phyloP scores from a whole-genome alignment of 2,797 vertebrate genomes.

The Benthosema pterotum region DNA sequence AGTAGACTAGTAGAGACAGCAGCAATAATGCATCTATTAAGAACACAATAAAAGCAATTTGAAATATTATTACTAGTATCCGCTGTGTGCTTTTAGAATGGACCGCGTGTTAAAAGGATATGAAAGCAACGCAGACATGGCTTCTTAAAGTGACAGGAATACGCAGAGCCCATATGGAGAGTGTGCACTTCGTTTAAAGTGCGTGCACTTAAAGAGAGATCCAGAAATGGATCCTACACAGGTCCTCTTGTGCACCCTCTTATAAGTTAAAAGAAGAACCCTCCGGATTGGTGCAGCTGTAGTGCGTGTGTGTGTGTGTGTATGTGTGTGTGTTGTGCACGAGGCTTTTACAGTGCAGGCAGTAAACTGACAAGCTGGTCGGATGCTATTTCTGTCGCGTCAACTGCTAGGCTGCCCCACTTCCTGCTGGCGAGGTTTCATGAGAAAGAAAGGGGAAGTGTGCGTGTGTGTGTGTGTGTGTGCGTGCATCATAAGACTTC shows the following conservation, averaged over 20 bases:
- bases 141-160: constrained; percentile 41
- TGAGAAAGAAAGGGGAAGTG: constrained; percentile 32
- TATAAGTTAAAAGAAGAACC: too few relatives aligned
- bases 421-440: constrained; percentile 42
- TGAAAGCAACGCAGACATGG: constrained; percentile 34
- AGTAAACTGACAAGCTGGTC: constrained; percentile 2
- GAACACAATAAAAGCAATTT: too few relatives aligned
- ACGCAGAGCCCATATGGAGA: background rate
- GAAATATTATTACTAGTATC: too few relatives aligned
- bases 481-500: background rate
- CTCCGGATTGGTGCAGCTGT: too few relatives aligned
- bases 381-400: constrained; percentile 47
- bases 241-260: too few relatives aligned
- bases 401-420: constrained; percentile 23
- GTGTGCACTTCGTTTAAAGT: background rate
- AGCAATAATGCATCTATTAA: too few relatives aligned
- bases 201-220: constrained; percentile 29
- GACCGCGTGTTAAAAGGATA: background rate
- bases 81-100: constrained; percentile 9
- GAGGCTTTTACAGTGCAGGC: too few relatives aligned
- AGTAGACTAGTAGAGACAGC: too few relatives aligned
- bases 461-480: constrained; percentile 3
- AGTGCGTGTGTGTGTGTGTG: too few relatives aligned
- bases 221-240: too few relatives aligned
- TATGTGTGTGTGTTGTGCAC: too few relatives aligned